Percentiles rank a stretch among this genome's conserved stretches.
Conservation (phyloP, 2,797 vertebrate genomes). For the Spheniscus humboldti region DNA sequence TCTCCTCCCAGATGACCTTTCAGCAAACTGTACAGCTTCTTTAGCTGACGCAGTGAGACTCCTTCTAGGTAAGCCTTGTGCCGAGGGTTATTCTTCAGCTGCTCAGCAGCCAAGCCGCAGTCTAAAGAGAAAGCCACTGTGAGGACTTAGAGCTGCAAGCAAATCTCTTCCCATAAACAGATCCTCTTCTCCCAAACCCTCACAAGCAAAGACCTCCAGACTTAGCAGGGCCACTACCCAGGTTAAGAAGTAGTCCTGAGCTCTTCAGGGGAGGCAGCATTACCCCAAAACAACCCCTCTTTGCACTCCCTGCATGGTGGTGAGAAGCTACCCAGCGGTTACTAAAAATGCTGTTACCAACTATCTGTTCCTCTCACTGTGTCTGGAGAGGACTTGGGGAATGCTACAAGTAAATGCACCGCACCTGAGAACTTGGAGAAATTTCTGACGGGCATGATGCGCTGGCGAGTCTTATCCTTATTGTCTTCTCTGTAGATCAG, state of each 20-base stretch:
- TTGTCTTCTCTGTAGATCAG: constrained; percentile 81
- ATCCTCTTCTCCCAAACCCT: not conserved
- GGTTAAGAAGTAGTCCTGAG: not conserved
- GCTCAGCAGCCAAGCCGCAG: constrained; percentile 83
- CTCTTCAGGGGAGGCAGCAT: fast-evolving
- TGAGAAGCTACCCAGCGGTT: not conserved
- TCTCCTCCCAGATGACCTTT: constrained; percentile 82
- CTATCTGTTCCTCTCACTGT: not conserved
- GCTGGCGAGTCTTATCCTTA: constrained; percentile 77
- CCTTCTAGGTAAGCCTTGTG: constrained; percentile 84
- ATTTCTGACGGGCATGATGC: constrained; percentile 87
- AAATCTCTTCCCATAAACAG: not conserved
- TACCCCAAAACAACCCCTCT: not conserved
- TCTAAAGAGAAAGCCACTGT: constrained; percentile 72
- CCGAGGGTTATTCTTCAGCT: constrained; percentile 85
- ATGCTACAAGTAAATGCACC: not conserved
- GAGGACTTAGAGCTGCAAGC: not conserved
- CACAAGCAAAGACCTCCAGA: not conserved
- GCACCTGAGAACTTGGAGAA: constrained; percentile 89
- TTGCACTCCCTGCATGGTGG: not conserved
- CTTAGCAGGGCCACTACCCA: not conserved
- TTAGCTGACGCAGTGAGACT: constrained; percentile 83
- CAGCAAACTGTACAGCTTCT: constrained; percentile 83
- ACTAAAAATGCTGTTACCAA: not conserved
- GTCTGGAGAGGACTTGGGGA: not conserved